Conservation (phyloP, 92 coral and sea anemone species). For the Zoanthus sansibaricus region DNA sequence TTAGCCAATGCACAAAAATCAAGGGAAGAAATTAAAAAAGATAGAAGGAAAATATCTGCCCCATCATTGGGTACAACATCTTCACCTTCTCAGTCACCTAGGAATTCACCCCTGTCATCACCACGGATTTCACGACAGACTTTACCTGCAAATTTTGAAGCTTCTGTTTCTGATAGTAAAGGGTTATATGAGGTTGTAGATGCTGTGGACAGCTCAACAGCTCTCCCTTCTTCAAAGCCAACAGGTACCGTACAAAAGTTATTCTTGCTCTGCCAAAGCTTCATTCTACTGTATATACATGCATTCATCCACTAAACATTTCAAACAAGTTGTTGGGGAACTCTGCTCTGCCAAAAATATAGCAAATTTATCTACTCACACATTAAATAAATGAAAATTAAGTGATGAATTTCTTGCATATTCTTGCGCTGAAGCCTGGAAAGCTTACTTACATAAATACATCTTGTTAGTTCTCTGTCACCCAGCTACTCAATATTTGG, state of each 20-base stretch:
- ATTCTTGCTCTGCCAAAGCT: too few species aligned
- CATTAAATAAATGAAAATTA: too few species aligned
- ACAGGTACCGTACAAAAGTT: background rate
- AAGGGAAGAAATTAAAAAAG: background rate
- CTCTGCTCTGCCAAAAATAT: too few species aligned
- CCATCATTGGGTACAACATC: conserved; percentile 2
- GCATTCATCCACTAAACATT: too few species aligned
- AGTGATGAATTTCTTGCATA: too few species aligned
- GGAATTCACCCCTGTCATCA: conserved; percentile 7
- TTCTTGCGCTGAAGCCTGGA: too few species aligned
- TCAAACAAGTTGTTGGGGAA: too few species aligned
- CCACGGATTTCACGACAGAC: conserved; percentile 15
- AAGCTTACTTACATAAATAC: too few species aligned
- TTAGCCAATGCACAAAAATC: background rate
- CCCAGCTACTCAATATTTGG: too few species aligned
- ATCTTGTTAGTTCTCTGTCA: too few species aligned
- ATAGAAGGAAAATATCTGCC: conserved; percentile 2
- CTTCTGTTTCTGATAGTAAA: background rate
- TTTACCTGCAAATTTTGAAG: conserved; percentile 34
- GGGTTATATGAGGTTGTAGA: conserved; percentile 31
- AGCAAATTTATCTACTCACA: too few species aligned
- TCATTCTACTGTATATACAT: too few species aligned
- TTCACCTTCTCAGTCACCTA: conserved; percentile 22
- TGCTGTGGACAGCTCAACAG: background rate
- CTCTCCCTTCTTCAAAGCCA: background rate